Conservation (phyloP, 2,888 invertebrate genomes). For the Lasioglossum lativentre region DNA sequence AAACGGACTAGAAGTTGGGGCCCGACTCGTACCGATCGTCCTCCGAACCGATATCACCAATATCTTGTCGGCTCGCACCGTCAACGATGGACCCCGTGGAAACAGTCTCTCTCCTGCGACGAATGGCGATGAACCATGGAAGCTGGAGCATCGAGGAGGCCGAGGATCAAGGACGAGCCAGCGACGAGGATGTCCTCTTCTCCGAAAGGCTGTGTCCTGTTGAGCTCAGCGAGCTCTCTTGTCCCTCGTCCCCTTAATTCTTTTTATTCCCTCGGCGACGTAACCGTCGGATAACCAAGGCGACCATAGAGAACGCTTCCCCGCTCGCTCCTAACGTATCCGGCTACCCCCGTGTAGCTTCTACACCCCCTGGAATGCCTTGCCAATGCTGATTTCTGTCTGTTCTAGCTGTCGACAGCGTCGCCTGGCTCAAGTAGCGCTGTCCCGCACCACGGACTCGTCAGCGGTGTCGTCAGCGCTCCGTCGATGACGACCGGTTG, state of each 20-base stretch:
- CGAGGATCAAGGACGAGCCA: not conserved
- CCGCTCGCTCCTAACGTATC: constrained; percentile 49
- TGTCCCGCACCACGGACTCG: constrained; percentile 61
- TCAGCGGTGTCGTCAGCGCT: constrained; percentile 43
- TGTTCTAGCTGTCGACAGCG: constrained; percentile 63
- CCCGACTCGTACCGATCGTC: constrained; percentile 17
- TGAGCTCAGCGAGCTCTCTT: not conserved
- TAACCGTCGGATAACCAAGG: not conserved
- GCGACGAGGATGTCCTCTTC: constrained; percentile 1
- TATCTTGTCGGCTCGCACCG: constrained; percentile 8
- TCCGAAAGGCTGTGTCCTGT: not conserved
- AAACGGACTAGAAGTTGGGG: constrained; percentile 33
- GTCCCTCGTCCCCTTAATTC: not conserved
- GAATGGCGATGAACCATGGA: constrained; percentile 2
- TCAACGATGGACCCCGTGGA: constrained; percentile 1
- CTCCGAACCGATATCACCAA: constrained; percentile 9
- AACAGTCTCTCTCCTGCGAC: constrained; percentile 3
- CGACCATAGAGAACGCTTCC: constrained; percentile 34
- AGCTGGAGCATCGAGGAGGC: constrained; percentile 18
- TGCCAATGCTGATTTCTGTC: constrained; percentile 68
- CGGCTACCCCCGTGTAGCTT: constrained; percentile 36
- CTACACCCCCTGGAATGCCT: constrained; percentile 71
- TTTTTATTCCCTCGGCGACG: not conserved
- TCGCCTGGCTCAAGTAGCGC: constrained; percentile 70
- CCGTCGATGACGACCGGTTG: constrained; percentile 42